Base-by-base conservation (phyloP, 1,140 invertebrate species). In the Branchinecta lynchi region DNA sequence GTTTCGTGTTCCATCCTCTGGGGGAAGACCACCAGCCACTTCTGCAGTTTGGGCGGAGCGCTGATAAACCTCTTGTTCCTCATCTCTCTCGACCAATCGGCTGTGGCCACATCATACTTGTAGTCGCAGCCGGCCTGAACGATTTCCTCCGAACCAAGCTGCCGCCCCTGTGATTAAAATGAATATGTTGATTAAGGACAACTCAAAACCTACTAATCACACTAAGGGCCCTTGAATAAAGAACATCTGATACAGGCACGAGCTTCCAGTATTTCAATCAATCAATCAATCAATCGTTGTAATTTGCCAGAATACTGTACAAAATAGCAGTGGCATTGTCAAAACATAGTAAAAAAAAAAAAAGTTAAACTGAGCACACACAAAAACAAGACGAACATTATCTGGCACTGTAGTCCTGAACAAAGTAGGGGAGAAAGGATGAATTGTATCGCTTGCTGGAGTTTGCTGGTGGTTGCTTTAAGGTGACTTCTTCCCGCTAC, bases 81-180 rank as follows among this genome's bases (percentile, higher is more conserved):
- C 66, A 89, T 78, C 0, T 80, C 77, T n/a, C 75, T 78, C 0
- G 85, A 85, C 87, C 87, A 89, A 60, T 88, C 85, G 0, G 83
- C 85, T 21, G 80, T 46, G 0, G 65, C 6, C 1, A 72, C 73
- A 0, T 73, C 66, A 7, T 20, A 73, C 9, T 67, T 51, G 44
- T 72, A 69, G 80, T 71, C 66, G 8, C 17, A 67, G 7, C 77
- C 71, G n/a, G 68, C 68, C 15, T 43, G 45, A 46, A 65, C 43
- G 8, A 65, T 71, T 7, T 17, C 45, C 60, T 70, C 70, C 8
- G 68, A 21, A 3, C 51, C 68, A 9, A 71, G 46, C n/a, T 17
- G 43, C 43, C 70, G 51, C 20, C 67, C 68, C 67, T n/a, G n/a
- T 21, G 17, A 32, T 68, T 32, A 32, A 32, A 32, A 32, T 32